phyloP scores from a whole-genome alignment of 30 jellyfish, hydroid and myxozoan species.

The Hydractinia echinata region DNA sequence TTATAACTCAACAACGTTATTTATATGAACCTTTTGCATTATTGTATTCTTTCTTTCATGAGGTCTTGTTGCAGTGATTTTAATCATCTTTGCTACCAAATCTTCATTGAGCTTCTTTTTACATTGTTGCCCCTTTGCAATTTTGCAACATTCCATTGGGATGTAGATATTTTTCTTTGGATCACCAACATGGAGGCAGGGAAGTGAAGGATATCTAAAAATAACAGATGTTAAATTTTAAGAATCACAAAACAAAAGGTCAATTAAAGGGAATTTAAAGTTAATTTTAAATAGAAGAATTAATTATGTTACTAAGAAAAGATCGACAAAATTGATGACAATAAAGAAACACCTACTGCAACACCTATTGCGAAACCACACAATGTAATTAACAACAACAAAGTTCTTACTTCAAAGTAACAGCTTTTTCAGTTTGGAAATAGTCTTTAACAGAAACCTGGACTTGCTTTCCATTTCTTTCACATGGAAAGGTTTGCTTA shows the following conservation, averaged over 20 bases:
- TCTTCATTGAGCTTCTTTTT: constrained; percentile 57
- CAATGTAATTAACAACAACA: neutral
- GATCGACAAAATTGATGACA: too few species aligned
- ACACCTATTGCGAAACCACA: too few species aligned
- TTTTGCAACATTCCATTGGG: constrained; percentile 85
- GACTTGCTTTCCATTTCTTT: constrained; percentile 43
- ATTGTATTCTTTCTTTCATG: constrained; percentile 43
- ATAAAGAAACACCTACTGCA: too few species aligned
- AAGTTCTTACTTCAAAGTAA: constrained; percentile 36
- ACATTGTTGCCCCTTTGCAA: constrained; percentile 84
- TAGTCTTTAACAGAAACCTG: constrained; percentile 61
- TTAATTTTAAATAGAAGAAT: too few species aligned
- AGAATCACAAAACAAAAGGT: too few species aligned
- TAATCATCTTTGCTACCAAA: constrained; percentile 64
- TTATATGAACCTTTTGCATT: constrained; percentile 41
- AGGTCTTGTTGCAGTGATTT: constrained; percentile 58
- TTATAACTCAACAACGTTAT: neutral
- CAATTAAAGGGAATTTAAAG: too few species aligned
- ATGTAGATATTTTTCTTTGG: constrained; percentile 45
- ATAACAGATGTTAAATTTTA: neutral
- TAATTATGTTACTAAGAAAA: too few species aligned
- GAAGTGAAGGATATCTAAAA: constrained; percentile 68
- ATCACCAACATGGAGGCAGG: constrained; percentile 88
- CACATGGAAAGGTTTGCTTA: constrained; percentile 56
- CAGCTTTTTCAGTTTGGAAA: constrained; percentile 42